Base-by-base conservation (phyloP, 2,888 invertebrate species). In the Merodon equestris region DNA sequence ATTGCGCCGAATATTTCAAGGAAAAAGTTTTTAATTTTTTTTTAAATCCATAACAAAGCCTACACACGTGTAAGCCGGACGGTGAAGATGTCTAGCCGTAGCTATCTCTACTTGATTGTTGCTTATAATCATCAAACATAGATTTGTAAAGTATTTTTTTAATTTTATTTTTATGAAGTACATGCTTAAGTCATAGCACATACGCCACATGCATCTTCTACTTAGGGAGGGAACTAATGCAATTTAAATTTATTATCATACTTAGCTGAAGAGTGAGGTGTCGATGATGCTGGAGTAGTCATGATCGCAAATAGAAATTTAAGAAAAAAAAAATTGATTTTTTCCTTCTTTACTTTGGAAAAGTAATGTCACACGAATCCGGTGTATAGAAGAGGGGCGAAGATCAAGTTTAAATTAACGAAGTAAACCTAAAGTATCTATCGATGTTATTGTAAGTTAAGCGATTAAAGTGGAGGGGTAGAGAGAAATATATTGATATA, bases 221-320 rank as follows among this genome's bases (percentile, higher is more conserved):
- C 48, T 68, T 50, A 66, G 67, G 27, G 7, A 27, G 27, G 73
- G 63, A 77, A 73, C 73, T 61, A 53, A 57, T 73, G 77, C 73
- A 77, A 77, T 67, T 72, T 60, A 54, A 48, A 48, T 44, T 15
- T 42, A 42, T 9, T 18, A 27, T 4, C 57, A 71, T 27, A n/a
- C n/a, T 27, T 7, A 27, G 27, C 7, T 27, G 27, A 27, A 2
- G 27, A 27, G 27, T 27, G 27, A 44, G 48, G 27, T 38, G 3
- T 34, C 40, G 17, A 64, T 40, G 51, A 27, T 27, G 27, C 27
- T 27, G 27, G 27, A 27, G 7, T 27, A 27, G 27, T 27, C 45
- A 64, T 56, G 54, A 57, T 63, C 42, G 53, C 27, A 27, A n/a
- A 4, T 27, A 27, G 27, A 27, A 27, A 27, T 27, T 27, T 27